phyloP scores from a whole-genome alignment of 2,113 vertebrate species.

The Laticauda laticaudata region DNA sequence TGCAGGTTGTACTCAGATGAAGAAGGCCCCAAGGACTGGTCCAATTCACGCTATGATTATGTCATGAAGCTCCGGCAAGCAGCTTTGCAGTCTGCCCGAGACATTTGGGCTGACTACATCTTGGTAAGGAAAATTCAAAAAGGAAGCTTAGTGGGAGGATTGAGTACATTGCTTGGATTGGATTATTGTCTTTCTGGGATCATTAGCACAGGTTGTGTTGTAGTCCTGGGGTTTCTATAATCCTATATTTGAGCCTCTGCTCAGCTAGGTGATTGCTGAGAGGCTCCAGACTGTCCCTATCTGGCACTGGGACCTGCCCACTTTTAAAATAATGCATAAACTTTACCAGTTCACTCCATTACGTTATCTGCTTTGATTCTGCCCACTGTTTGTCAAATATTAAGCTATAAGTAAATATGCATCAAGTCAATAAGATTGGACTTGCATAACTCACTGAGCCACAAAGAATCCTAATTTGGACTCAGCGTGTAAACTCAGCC shows the following conservation, averaged over 20 bases:
- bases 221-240: not conserved
- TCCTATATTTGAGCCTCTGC: not conserved
- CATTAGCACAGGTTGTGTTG: not conserved
- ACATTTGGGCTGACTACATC: constrained; percentile 90
- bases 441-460: not conserved
- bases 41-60: constrained; percentile 81
- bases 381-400: not conserved
- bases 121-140: constrained; percentile 71
- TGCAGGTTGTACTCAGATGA: constrained; percentile 75
- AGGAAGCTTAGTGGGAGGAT: not conserved
- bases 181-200: not conserved
- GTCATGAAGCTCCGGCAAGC: constrained; percentile 90
- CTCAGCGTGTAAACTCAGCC: not conserved
- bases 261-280: not conserved
- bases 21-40: constrained; percentile 87
- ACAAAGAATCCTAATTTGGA: not conserved
- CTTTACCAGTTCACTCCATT: not conserved
- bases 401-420: not conserved
- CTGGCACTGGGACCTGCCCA: not conserved
- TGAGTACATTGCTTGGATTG: not conserved
- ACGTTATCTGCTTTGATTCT: not conserved
- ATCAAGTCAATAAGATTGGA: not conserved
- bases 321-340: not conserved
- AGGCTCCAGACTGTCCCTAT: not conserved
- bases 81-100: constrained; percentile 80